These are phyloP conservation scores for Pollenia angustigena DNA, from an alignment of 2,888 invertebrate species.

Conservation along the genomic window DNA sequence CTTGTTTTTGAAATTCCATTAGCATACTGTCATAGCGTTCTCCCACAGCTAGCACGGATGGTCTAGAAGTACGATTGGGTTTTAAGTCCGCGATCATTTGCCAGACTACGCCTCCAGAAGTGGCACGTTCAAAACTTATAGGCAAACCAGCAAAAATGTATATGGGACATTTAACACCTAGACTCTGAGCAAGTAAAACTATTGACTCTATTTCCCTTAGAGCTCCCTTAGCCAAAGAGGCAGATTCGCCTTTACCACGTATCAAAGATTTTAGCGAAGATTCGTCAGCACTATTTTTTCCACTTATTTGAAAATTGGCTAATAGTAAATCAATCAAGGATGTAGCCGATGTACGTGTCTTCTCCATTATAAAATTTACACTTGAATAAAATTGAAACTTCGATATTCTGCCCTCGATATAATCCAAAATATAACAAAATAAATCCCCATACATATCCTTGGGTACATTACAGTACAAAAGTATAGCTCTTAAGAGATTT, in stretches of 20 bases:
- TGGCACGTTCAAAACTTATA: conserved; percentile 85
- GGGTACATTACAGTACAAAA: conserved; percentile 92
- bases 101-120: conserved; percentile 87
- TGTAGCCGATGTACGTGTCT: conserved; percentile 82
- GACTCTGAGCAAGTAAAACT: conserved; percentile 88
- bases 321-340: conserved; percentile 81
- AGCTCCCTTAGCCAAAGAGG: conserved; percentile 88
- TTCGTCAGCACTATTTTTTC: conserved; percentile 80
- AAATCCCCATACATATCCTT: conserved; percentile 86
- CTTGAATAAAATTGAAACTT: conserved; percentile 89
- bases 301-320: conserved; percentile 80
- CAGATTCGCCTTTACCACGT: conserved; percentile 88
- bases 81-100: conserved; percentile 85
- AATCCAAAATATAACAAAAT: conserved; percentile 81
- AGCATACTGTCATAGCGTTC: conserved; percentile 95
- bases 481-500: conserved; percentile 89
- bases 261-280: conserved; percentile 86
- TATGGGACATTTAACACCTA: conserved; percentile 90
- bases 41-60: conserved; percentile 92
- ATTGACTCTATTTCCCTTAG: conserved; percentile 91
- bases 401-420: conserved; percentile 86
- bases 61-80: conserved; percentile 84
- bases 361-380: conserved; percentile 88
- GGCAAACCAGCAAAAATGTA: conserved; percentile 84
- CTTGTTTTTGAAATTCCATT: conserved; percentile 87